A percentile compares a stretch with the other conserved stretches of the same genome.
These are phyloP conservation scores for Drosophila koepferae DNA, from an alignment of 2,888 invertebrate species.

Conservation along the genomic window DNA sequence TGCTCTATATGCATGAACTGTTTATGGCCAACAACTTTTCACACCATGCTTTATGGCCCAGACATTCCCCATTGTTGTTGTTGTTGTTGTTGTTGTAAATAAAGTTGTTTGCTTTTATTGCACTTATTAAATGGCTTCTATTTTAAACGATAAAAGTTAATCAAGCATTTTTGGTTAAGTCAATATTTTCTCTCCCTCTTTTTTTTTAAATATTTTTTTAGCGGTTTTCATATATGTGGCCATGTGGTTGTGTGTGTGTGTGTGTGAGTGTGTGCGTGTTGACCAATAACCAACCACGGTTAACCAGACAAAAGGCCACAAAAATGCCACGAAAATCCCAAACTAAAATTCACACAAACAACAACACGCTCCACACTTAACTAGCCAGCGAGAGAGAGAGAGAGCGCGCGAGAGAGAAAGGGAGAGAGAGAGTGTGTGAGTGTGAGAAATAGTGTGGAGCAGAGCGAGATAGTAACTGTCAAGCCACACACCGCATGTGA, in stretches of 20 bases:
- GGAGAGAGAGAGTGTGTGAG: background rate
- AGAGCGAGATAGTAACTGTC: constrained; percentile 5
- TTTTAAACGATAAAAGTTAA: constrained; percentile 78
- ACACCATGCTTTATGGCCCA: constrained; percentile 28
- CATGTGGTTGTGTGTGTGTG: constrained; percentile 19
- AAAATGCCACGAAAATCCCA: constrained; percentile 84
- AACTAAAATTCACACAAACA: constrained; percentile 83
- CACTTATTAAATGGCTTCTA: constrained; percentile 60
- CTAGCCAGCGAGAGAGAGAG: constrained; percentile 2
- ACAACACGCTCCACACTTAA: constrained; percentile 43
- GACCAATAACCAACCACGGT: constrained; percentile 84
- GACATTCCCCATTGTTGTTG: constrained; percentile 1
- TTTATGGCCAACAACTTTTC: constrained; percentile 39
- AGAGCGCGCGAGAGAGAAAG: background rate
- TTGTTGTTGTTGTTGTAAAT: constrained; percentile 17
- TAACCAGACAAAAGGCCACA: constrained; percentile 84
- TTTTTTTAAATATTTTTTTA: constrained; percentile 71
- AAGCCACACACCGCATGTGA: background rate
- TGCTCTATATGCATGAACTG: background rate
- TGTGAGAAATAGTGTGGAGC: constrained; percentile 2
- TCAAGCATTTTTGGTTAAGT: constrained; percentile 80
- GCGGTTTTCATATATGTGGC: constrained; percentile 66
- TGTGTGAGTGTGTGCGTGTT: constrained; percentile 61
- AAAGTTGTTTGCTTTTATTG: constrained; percentile 39
- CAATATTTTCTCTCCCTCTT: constrained; percentile 79